Evolutionary conservation across 2,797 vertebrate species (phyloP), one percentile per base, ranked within the genome.

Genomic region (Lepilemur ruficaudatus): DNA sequence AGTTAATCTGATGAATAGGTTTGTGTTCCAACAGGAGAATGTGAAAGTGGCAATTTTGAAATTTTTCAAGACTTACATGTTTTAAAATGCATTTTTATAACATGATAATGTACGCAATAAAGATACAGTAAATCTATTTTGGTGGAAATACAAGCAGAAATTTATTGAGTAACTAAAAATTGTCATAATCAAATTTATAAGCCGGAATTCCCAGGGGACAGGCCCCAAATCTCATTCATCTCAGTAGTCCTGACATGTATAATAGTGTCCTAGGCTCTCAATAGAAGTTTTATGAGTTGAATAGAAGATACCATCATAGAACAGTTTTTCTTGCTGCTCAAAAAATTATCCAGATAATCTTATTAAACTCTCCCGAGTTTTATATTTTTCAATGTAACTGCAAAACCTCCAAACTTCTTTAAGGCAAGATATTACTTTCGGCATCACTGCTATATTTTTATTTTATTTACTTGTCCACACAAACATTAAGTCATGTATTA

Each of bases 81-180:
- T 59, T 59, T 59, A 59, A 59, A 59, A 59, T 59, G 23, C 10
- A n/a, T 72, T 87, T 93, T 97, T 35, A 61, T 61, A 91, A 85
- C 41, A 48, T 59, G 23, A 76, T 84, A 43, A 89, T 63, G 67
- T 81, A 63, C 61, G 32, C 30, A 96, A 96, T 95, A 96, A 97
- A 92, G 85, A 94, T 97, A 85, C 89, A 86, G 63, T 94, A 94
- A 95, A 67, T 94, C 76, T 93, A 94, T 81, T 95, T 93, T 82
- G 67, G 81, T 96, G 63, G 48, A 93, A 96, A 96, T 75, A 43
- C 5, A 96, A 95, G 63, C 10, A 70, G 86, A 80, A 88, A 95
- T 96, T 97, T 97, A 97, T 97, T 97, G 67, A 96, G 28, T 89
- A 30, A 87, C 52, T 85, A 48, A 91, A 88, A 78, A 95, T 57